phyloP scores from a whole-genome alignment of 1,140 invertebrate species.

The Solenopsis invicta region DNA sequence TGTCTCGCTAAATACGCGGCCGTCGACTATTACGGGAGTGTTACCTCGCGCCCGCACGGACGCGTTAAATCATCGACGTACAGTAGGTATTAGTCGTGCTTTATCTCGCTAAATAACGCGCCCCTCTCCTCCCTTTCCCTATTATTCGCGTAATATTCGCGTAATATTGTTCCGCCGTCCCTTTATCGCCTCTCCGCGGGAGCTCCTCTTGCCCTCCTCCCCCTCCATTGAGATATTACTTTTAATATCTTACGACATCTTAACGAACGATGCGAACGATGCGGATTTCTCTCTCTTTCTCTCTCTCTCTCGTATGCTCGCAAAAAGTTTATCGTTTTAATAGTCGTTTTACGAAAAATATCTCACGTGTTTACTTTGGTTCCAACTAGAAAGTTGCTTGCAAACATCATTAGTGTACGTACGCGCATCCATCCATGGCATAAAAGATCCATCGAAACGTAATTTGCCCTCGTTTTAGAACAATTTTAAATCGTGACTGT shows the following conservation, averaged over 20 bases:
- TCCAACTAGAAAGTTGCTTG: too few relatives aligned
- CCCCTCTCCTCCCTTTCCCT: background rate
- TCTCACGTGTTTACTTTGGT: background rate
- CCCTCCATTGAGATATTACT: slow-evolving; percentile 28
- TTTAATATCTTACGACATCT: slow-evolving; percentile 31
- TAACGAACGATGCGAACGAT: slow-evolving; percentile 20
- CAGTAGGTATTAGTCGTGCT: slow-evolving; percentile 47
- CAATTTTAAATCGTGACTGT: background rate
- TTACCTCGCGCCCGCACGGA: background rate
- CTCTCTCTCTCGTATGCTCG: background rate
- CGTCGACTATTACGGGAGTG: slow-evolving; percentile 42
- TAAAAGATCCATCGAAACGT: background rate
- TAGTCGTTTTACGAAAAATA: slow-evolving; percentile 36
- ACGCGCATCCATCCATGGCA: background rate
- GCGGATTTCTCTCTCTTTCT: slow-evolving; percentile 21
- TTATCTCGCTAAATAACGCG: slow-evolving; percentile 57
- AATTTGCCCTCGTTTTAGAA: background rate
- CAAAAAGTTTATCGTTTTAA: background rate
- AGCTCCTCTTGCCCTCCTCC: background rate
- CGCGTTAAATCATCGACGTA: slow-evolving; percentile 40
- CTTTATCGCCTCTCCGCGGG: background rate
- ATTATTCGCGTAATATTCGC: slow-evolving; percentile 47
- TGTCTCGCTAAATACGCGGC: slow-evolving; percentile 51
- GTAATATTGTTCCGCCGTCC: slow-evolving; percentile 1
- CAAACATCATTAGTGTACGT: background rate